Evolutionary conservation across 2,888 invertebrate species (phyloP), one percentile per base, ranked within the genome.

Genomic region (Hipparchia sbordonii): DNA sequence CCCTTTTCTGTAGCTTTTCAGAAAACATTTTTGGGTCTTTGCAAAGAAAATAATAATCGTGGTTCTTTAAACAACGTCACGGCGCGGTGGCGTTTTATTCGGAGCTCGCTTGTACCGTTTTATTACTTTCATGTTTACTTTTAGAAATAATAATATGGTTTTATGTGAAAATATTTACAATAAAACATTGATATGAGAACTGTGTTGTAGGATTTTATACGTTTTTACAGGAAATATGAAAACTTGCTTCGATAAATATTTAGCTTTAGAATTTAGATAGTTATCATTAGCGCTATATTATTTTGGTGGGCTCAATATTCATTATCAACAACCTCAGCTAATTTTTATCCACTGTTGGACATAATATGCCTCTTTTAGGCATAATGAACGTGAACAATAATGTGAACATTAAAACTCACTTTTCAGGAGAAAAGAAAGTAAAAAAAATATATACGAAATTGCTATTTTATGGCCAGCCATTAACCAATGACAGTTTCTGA

Each of bases 1-100:
- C 74, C 71, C 74, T 59, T 71, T 23, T 13, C 67, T 52, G 60
- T 69, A 61, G 39, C 51, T 57, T 60, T 60, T 60, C 59, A 10
- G 52, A 51, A 60, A 71, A 66, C 59, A 65, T 71, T 71, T 71
- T 71, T 66, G 33, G 51, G n/a, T 56, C 59, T 51, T 48, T 57
- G 23, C 56, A 12, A 57, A 13, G 3, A 23, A 60, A 51, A 66
- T 48, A 61, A 62, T 72, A 62, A 62, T 56, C 67, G 61, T 48
- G 65, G 57, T 48, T 65, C 65, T 66, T 57, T 67, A 46, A 13
- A 45, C 67, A 57, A 56, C 9, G 56, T 67, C 52, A 33, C 33
- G 46, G 13, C 13, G 57, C 10, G 33, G 23, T 48, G 48, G 48
- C 48, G 57, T 59, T 57, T 59, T 48, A 67, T 59, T 59, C 39